Base-by-base conservation (phyloP, 2,797 vertebrate genomes). In the Setipinna tenuifilis region DNA sequence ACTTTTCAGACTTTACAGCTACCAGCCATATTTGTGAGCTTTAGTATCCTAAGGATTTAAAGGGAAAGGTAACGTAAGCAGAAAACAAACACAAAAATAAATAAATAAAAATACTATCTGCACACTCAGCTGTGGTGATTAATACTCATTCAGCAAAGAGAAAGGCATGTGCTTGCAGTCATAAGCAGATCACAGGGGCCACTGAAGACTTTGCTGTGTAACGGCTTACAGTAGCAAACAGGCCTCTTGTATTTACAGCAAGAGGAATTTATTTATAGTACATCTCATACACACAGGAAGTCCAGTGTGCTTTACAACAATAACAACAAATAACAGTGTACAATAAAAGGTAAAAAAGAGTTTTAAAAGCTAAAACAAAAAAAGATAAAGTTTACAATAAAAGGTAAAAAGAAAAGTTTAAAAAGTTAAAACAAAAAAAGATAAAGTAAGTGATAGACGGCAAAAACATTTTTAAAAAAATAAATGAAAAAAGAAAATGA, bases 21-120 rank as follows among this genome's bases (percentile, higher is more conserved):
- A 59, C 58, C 58, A 21, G 3, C 17, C 65, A 71, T 71, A 41
- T 41, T 78, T 78, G 71, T 21, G 35, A 35, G 71, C 71, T 78
- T 78, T 78, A 31, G 19, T 78, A 35, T 78, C 35, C 35, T 21
- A 21, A 78, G 71, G 71, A 41, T 78, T 78, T 78, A 78, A 44
- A 78, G 31, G 71, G 71, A 44, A 41, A 35, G 31, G 10, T 14
- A 44, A 35, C 14, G 28, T 44, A 3, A 78, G 41, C 35, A 78
- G 7, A 68, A 68, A 10, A 75, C 2, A 9, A 71, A 71, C 11
- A 68, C 12, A 68, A 0, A 35, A 71, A 71, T 71, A 78, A 78
- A 78, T 44, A 44, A 41, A 71, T 25, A 59, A 28, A 54, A 0
- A 16, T 2, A 54, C 65, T 71, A 6, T 44, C 6, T 9, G 71